Evolutionary conservation across 2,797 vertebrate genomes (phyloP), one percentile per base, ranked within the genome.

Genomic region (Micromesistius poutassou): DNA sequence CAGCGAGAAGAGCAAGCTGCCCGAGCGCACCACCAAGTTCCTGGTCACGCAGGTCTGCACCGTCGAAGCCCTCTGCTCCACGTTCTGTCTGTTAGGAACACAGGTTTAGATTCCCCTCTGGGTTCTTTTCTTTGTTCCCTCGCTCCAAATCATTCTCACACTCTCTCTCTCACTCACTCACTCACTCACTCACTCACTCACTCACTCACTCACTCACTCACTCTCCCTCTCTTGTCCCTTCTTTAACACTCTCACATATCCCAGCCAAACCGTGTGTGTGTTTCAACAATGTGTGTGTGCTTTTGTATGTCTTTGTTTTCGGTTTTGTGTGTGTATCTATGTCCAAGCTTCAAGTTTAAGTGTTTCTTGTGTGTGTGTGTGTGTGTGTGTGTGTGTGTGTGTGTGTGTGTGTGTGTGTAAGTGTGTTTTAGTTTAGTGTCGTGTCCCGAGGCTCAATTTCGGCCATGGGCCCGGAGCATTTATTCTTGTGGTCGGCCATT

Each of bases 1-100:
- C 75, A 98, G 97, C 55, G 97, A 99, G 91, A 98, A 97, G 90
- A 97, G 97, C 92, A 96, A 97, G 80, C 95, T 98, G 86, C 97
- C 97, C 0, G 97, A 99, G 83, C 93, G 97, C 33, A 95, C 97
- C 92, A 99, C 97, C 28, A 98, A 98, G 85, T 99, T 99, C 91
- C 95, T 99, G 62, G 97, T 99, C 84, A 98, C 97, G 74, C 97
- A 99, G 97, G 97, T 99, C 76, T 14, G 16, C 36, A 28, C 74
- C 33, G n/a, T 10, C 55, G 19, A 25, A 30, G 73, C 38, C 30
- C 40, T 55, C 42, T 10, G 72, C 22, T 13, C 33, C 50, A 4
- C 74, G 14, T 28, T 16, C 9, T 73, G 38, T 73, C 28, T n/a
- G 8, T 68, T 50, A 62, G 33, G 28, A n/a, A 7, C 22, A 22